Base-by-base conservation (phyloP, 2,113 vertebrate genomes). In the Pluvianellus socialis region DNA sequence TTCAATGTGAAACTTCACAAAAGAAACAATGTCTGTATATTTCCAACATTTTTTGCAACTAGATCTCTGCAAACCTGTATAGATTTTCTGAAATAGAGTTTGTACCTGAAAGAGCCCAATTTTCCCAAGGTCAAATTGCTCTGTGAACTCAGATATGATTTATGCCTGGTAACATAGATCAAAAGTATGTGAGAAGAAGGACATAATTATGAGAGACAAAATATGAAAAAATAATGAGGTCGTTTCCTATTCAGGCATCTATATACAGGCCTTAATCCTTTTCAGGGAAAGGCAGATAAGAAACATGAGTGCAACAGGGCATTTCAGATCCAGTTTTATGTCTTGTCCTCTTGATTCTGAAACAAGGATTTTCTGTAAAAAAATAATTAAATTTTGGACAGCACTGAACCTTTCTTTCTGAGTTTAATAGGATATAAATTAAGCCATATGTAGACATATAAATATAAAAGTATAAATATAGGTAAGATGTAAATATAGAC, bases 51-150 rank as follows among this genome's bases (percentile, higher is more conserved):
- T 92, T 71, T 77, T 94, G 59, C 76, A 89, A 87, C 59, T 55
- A 84, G 63, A 94, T 76, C 63, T 70, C 59, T 50, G 33, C 21
- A 83, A 91, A 73, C 19, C 30, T 21, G 5, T 67, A 74, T 47
- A 84, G 86, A 63, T 50, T 84, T 80, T 63, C 76, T 71, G 86
- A 92, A 94, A 92, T 74, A 67, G 82, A 66, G 47, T 81, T 87
- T 92, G 38, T 72, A 71, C 18, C 84, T 89, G 65, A 89, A 91
- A 88, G 21, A 85, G 21, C 19, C 65, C 44, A 90, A 61, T 94
- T 92, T 96, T 96, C 80, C 52, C 86, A 96, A 96, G 93, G 93
- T 96, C 83, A 81, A 52, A 91, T 87, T 95, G 73, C 61, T 89
- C 38, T 92, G 52, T 3, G 26, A 95, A 95, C 79, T 95, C 86